Conservation (phyloP, 2,113 vertebrate species). For the Motacilla alba region DNA sequence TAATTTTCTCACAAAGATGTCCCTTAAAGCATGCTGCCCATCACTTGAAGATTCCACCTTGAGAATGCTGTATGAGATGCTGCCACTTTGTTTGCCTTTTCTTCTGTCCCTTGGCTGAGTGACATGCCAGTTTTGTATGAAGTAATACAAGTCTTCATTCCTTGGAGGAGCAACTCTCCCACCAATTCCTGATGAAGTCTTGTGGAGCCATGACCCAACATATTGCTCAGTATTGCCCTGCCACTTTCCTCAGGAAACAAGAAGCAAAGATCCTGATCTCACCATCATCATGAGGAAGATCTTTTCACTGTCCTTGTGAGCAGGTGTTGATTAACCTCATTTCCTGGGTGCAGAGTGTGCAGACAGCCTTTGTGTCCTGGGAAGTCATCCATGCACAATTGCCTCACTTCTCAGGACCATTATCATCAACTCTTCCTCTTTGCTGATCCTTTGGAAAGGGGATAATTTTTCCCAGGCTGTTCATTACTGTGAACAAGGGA, state of each 20-base stretch:
- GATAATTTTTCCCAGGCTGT: constrained; percentile 42
- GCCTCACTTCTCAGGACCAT: constrained; percentile 32
- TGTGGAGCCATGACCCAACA: neutral
- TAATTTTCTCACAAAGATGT: neutral
- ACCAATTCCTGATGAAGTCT: neutral
- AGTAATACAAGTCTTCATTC: neutral
- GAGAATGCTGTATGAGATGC: neutral
- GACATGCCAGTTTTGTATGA: neutral
- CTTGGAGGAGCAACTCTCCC: neutral
- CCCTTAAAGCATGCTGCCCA: neutral
- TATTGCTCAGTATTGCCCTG: neutral
- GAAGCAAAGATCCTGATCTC: neutral
- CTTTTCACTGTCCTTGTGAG: neutral
- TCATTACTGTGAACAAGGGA: constrained; percentile 25
- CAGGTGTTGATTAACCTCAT: constrained; percentile 29
- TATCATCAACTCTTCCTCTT: constrained; percentile 52
- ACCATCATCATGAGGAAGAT: neutral
- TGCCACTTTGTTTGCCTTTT: neutral
- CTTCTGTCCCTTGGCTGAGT: neutral
- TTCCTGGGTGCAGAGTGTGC: constrained; percentile 43
- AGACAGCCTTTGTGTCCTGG: constrained; percentile 49
- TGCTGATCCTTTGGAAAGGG: constrained; percentile 28
- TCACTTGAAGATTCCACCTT: neutral
- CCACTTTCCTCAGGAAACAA: neutral
- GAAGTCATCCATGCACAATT: constrained; percentile 61